Percentiles rank a stretch among this genome's conserved stretches.
These are phyloP conservation scores for Nerophis lumbriciformis DNA, from an alignment of 2,113 vertebrate species.

Conservation along the genomic window DNA sequence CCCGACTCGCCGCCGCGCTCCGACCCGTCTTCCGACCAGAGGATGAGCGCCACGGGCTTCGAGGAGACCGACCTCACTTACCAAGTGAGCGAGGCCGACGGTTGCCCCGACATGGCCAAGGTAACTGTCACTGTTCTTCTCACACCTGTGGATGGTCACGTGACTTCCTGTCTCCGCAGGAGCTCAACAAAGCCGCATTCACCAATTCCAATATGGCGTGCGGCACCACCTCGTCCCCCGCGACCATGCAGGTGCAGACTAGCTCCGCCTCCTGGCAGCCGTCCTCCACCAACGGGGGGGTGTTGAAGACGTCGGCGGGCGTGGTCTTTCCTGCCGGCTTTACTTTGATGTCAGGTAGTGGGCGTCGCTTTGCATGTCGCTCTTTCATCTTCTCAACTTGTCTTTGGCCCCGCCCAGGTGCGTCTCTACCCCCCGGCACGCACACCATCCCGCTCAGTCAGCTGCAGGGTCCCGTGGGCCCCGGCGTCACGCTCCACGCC, in stretches of 20 bases:
- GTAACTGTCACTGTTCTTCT: constrained; percentile 56
- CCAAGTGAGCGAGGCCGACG: constrained; percentile 89
- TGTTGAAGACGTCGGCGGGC: constrained; percentile 83
- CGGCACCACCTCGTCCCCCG: constrained; percentile 59
- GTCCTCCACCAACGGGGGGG: constrained; percentile 82
- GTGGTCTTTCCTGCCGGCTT: constrained; percentile 87
- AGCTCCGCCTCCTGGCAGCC: constrained; percentile 83
- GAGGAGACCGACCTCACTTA: constrained; percentile 96
- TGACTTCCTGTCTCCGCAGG: constrained; percentile 62
- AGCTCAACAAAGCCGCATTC: constrained; percentile 78
- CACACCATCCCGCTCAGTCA: constrained; percentile 73
- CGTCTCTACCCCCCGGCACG: constrained; percentile 62
- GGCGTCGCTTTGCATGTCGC: background rate
- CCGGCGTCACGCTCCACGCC: constrained; percentile 49
- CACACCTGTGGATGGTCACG: background rate
- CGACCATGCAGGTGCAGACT: constrained; percentile 60
- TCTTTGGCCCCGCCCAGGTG: constrained; percentile 46
- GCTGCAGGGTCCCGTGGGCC: constrained; percentile 66
- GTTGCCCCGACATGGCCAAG: constrained; percentile 84
- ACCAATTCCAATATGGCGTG: constrained; percentile 78
- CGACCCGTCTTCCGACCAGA: constrained; percentile 90
- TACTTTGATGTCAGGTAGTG: constrained; percentile 88
- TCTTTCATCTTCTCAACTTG: background rate
- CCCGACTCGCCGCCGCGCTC: constrained; percentile 91
- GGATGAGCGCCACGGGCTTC: constrained; percentile 96